Evolutionary conservation across 1,140 invertebrate species (phyloP), one percentile per base, ranked within the genome.

Genomic region (Ips typographus): DNA sequence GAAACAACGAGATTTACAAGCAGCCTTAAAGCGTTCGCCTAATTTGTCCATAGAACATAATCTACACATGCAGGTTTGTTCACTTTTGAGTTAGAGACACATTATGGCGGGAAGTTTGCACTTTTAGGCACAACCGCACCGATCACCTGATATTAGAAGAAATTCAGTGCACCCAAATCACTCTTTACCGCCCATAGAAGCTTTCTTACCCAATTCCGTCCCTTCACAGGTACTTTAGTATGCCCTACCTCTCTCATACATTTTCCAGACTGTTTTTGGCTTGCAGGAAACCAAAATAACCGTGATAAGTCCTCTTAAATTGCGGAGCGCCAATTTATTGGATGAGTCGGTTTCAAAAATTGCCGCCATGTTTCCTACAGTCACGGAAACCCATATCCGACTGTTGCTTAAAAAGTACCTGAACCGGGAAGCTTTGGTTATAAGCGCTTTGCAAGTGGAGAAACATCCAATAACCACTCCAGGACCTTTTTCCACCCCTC

Each of bases 391-490:
- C 40, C 93, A 95, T 76, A 94, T 96, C 75, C 88, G 90, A 75
- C 85, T 94, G 65, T 84, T 95, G 68, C 80, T 95, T 39, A 93
- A 94, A 80, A 94, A 95, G 93, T 95, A 94, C 82, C 93, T 96
- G 83, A 94, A 94, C 81, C 88, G 94, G 70, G 93, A 95, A 83
- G 93, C 94, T 71, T 89, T 96, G 74, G 94, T 96, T 42, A 91
- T 96, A 81, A 95, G 93, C 81, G 94, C 94, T 40, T 85, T 96
- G 58, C 92, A 96, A 85, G 93, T 95, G 62, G 94, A 95, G 80
- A 95, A 95, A 81, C 90, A 95, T 86, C 93, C 93, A 67, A 88
- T 95, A 68, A 91, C 89, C 53, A 93, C 91, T 58, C 92, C 92
- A 40, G 93, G 93, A 58, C 92, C 92, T 6, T 89, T 73, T 59